Evolutionary conservation across 1,140 invertebrate species (phyloP), one percentile per base, ranked within the genome.

Genomic region (Saxidomus purpurata): DNA sequence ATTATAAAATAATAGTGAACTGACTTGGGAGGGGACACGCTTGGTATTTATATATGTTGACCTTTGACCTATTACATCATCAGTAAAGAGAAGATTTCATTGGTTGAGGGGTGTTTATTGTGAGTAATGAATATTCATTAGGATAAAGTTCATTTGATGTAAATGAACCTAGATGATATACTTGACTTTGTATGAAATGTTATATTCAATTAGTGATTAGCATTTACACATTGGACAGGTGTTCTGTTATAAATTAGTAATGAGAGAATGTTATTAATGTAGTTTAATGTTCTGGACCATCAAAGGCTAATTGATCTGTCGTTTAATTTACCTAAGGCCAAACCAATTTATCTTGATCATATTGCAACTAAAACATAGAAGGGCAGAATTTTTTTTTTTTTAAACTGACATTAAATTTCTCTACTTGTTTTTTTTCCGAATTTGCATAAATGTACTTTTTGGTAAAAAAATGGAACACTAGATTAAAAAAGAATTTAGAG

Each of bases 91-190:
- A 13, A 55, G 6, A 52, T 79, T 38, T 79, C 19, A 79, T 79
- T 79, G 76, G 76, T 55, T 79, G 76, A 79, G 76, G 49, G 43
- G 76, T 15, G 76, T 36, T 17, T 36, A 2, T 49, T 19, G 17
- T 79, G 49, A 77, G 8, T 79, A 22, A 79, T 79, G 43, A 79
- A 52, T 79, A 79, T 79, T 79, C 76, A 79, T 79, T 47, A 79
- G 49, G 4, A 15, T 49, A 22, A 71, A 38, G 67, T 36, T 38
- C 17, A 38, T 38, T 59, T 71, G 34, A 36, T 40, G 67, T 71
- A 38, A 38, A 71, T 71, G 67, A 38, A 71, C 1, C 15, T 8
- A 31, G 28, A 11, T 67, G 31, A 34, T 67, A n/a, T n/a, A 67
- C 19, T 28, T 67, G 55, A 61, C 61, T 8, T n/a, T 67, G 31